Conservation (phyloP, 1,140 invertebrate genomes). For the Drosophila lowei region DNA sequence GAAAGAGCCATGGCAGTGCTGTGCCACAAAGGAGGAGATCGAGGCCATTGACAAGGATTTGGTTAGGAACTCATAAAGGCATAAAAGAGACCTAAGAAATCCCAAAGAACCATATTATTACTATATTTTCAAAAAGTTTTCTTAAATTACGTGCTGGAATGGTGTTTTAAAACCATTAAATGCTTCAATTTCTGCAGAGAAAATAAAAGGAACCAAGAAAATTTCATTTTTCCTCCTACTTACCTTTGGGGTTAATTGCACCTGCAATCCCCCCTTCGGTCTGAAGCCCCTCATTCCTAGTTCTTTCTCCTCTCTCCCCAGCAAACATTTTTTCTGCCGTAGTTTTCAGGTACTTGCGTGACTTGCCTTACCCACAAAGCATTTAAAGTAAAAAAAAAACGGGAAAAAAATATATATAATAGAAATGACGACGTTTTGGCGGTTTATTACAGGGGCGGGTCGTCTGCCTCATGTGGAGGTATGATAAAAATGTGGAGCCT, state of each 20-base stretch:
- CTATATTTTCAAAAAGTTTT: neutral
- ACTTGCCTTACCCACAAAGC: constrained; percentile 84
- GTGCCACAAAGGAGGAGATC: constrained; percentile 34
- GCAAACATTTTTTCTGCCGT: constrained; percentile 9
- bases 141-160: too few species aligned
- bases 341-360: constrained; percentile 82
- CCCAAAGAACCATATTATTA: constrained; percentile 1
- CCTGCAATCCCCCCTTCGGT: neutral
- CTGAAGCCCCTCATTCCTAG: neutral
- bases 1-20: constrained; percentile 82
- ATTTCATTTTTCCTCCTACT: constrained; percentile 20
- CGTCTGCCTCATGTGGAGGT: neutral
- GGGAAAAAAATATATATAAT: constrained; percentile 78
- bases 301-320: neutral
- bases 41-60: constrained; percentile 28
- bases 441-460: neutral
- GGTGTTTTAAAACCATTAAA: too few species aligned
- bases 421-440: constrained; percentile 84
- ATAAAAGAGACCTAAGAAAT: neutral
- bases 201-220: constrained; percentile 3
- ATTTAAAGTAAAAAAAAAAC: constrained; percentile 79
- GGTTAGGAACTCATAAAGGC: constrained; percentile 2
- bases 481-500: constrained; percentile 32
- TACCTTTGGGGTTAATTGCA: constrained; percentile 50
- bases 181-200: too few species aligned